Evolutionary conservation across 2,797 vertebrate genomes (phyloP).

Genomic region (Threskiornis aethiopicus): DNA sequence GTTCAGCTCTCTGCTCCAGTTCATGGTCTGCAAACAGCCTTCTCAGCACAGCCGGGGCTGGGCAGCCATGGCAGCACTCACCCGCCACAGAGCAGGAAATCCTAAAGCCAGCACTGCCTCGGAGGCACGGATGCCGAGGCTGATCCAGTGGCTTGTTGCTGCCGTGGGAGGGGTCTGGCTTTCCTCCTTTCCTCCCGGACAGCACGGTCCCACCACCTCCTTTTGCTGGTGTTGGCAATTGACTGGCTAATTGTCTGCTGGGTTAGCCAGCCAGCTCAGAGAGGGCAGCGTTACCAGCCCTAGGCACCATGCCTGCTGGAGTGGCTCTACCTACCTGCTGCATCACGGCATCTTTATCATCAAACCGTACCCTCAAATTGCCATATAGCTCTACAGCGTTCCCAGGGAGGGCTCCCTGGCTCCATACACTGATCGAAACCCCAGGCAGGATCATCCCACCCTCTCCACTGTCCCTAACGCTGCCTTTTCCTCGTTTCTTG

Average conservation of each 20-base stretch:
- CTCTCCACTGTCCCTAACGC: not conserved
- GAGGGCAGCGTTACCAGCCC: not conserved
- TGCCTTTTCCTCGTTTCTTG: not conserved
- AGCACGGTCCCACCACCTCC: not conserved
- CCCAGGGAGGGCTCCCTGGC: not conserved
- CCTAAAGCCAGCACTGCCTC: not conserved
- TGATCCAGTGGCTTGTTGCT: rapidly evolving
- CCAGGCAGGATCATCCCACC: not conserved
- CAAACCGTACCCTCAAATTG: not conserved
- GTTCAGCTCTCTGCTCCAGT: not conserved
- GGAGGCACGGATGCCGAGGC: rapidly evolving
- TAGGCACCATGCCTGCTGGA: not conserved
- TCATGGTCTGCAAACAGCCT: not conserved
- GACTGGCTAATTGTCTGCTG: not conserved
- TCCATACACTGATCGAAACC: not conserved
- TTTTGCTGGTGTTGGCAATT: not conserved
- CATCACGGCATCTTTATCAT: rapidly evolving
- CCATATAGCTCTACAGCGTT: not conserved
- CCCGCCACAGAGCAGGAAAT: not conserved
- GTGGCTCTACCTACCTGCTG: not conserved
- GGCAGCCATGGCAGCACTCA: not conserved
- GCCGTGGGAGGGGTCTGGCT: not conserved
- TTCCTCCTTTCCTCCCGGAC: rapidly evolving
- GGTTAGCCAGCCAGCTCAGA: not conserved
- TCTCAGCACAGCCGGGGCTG: not conserved